Base-by-base conservation (phyloP, 2,888 invertebrate species). In the Carpatolechia fugitivella region DNA sequence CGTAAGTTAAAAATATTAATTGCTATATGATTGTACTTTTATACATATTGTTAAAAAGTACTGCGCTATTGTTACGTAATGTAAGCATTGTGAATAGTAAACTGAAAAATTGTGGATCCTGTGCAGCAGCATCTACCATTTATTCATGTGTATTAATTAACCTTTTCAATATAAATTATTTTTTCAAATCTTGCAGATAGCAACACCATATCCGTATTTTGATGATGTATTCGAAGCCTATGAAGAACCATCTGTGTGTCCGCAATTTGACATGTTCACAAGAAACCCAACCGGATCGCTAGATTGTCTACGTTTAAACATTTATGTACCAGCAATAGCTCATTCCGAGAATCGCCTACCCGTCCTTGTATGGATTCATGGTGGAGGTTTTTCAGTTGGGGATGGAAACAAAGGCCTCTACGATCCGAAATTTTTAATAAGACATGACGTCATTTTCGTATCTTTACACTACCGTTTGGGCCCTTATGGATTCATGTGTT, bases 271-370 rank as follows among this genome's bases (percentile, higher is more conserved):
- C 2, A 18, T 18, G 6, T 24, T 24, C 40, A 11, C n/a, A 3
- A 16, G 7, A 3, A 33, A 16, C 3, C 55, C 64, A 69, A 18
- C 80, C 64, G 72, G 91, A 70, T 38, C 76, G 16, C 77, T 90
- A 56, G 91, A 92, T 63, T 94, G 94, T 58, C 33, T 52, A 5
- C 41, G 18, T 3, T 31, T 52, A 3, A 93, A 93, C 68, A 86
- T 93, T 0, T 94, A 91, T 66, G 91, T 92, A 0, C 92, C 92
- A 0, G 64, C 65, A n/a, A 35, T 56, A 1, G 74, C 71, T 0
- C 71, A 56, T 18, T 54, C 60, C 1, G 57, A 44, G 1, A 72
- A 73, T 18, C 59, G 36, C 10, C 54, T 78, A 2, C 82, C 84
- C 0, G 78, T 83, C 0, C 64, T 82, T 40, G 69, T 83, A 1